Base-by-base conservation (phyloP, 1,140 invertebrate species). In the Metaphire vulgaris region DNA sequence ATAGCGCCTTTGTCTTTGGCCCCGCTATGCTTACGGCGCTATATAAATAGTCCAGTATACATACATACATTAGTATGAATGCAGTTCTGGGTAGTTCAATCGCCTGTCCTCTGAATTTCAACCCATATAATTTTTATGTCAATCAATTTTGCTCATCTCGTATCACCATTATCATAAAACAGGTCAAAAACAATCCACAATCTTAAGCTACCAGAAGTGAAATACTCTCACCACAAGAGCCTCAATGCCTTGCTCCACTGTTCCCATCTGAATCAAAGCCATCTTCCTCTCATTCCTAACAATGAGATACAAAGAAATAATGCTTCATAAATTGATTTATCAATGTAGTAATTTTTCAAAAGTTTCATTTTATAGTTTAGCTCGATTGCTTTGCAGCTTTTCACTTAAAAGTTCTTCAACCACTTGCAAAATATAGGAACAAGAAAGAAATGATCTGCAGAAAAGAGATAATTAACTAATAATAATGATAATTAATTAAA, bases 241-340 rank as follows among this genome's bases (percentile, higher is more conserved):
- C 82, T 92, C 89, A 70, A 99, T 92, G 66, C 97, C 96, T 83
- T 98, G 95, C 84, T 99, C 97, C 85, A 98, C 92, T 69, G 91
- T 91, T 73, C 90, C 90, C 87, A 99, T 90, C 88, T 99, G 96
- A 81, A 99, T 92, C 74, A 99, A 89, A 69, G 97, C 98, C 98
- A 99, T 99, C 87, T 98, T 99, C 84, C 94, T 92, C 88, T 99
- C 97, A 89, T 98, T 99, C 80, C 93, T 96, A 89, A 90, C 85
- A 80, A 64, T 80, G n/a, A 31, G n/a, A n/a, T 15, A n/a, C 14
- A 15, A 14, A 14, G 14, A 65, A 65, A 65, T 65, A n/a, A 65
- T 65, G n/a, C n/a, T 65, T 15, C 14, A 65, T n/a, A 65, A n/a
- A 65, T 65, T 65, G 14, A 15, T 15, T 15, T 15, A 15, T 14